Evolutionary conservation across 2,888 invertebrate species (phyloP).

Genomic region (Euzetes globulus): DNA sequence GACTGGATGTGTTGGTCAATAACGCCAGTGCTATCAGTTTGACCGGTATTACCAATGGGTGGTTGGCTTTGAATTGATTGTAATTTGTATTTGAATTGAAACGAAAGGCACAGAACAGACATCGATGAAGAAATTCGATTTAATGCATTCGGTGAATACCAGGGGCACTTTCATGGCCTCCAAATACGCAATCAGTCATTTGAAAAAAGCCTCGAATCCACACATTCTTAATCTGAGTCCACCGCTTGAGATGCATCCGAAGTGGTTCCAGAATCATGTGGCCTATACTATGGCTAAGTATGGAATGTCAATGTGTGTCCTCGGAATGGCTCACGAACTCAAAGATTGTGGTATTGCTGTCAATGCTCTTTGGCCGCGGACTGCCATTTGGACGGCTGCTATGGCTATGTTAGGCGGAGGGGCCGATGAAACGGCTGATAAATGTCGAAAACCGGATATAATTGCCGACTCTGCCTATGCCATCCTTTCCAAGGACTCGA

Average conservation of each 20-base stretch:
- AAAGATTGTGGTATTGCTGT: slow-evolving; percentile 73
- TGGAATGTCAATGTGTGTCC: slow-evolving; percentile 96
- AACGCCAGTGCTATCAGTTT: slow-evolving; percentile 85
- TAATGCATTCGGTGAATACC: slow-evolving; percentile 90
- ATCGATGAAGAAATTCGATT: slow-evolving; percentile 91
- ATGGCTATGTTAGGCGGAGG: slow-evolving; percentile 55
- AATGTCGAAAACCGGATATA: slow-evolving; percentile 72
- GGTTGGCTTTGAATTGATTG: too few species aligned
- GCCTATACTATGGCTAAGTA: slow-evolving; percentile 98
- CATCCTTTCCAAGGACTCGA: slow-evolving; percentile 68
- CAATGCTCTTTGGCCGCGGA: slow-evolving; percentile 93
- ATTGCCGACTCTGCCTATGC: slow-evolving; percentile 83
- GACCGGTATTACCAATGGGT: slow-evolving; percentile 49
- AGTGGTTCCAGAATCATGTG: slow-evolving; percentile 87
- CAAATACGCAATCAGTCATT: slow-evolving; percentile 75
- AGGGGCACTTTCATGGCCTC: slow-evolving; percentile 94
- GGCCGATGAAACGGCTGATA: slow-evolving; percentile 53
- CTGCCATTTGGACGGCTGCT: slow-evolving; percentile 88
- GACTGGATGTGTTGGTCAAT: slow-evolving; percentile 88
- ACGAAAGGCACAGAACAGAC: slow-evolving; percentile 65
- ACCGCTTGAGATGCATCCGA: slow-evolving; percentile 75
- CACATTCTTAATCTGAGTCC: slow-evolving; percentile 94
- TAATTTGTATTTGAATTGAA: slow-evolving; percentile 57
- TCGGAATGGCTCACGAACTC: slow-evolving; percentile 95
- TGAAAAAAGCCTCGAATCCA: slow-evolving; percentile 77